These are phyloP conservation scores for Amphilophus citrinellus DNA, from an alignment of 2,113 vertebrate species.

Conservation along the genomic window DNA sequence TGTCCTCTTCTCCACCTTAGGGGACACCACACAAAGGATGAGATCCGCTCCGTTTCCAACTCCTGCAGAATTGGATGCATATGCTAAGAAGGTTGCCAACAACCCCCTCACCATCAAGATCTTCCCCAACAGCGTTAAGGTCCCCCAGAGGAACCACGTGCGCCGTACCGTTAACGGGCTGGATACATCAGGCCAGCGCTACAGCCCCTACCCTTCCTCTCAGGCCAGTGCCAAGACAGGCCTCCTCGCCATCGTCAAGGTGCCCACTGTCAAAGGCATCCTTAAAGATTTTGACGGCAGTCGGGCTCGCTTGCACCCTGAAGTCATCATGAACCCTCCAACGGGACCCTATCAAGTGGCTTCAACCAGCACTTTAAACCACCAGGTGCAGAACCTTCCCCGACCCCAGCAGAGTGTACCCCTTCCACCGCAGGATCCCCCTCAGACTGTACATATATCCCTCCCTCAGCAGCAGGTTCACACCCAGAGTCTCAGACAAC, in stretches of 20 bases:
- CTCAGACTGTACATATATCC: slow-evolving; percentile 78
- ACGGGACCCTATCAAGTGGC: slow-evolving; percentile 86
- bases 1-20: slow-evolving; percentile 81
- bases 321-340: slow-evolving; percentile 93
- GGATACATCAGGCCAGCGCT: slow-evolving; percentile 96
- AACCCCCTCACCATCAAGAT: slow-evolving; percentile 99
- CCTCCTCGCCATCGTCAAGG: slow-evolving; percentile 95
- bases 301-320: slow-evolving; percentile 90
- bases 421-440: slow-evolving; percentile 78
- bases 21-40: slow-evolving; percentile 99
- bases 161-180: slow-evolving; percentile 98
- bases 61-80: slow-evolving; percentile 99
- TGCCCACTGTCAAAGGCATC: slow-evolving; percentile 90
- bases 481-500: slow-evolving; percentile 79
- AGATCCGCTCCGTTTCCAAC: slow-evolving; percentile 99
- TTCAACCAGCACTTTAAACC: slow-evolving; percentile 98
- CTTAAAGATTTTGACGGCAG: slow-evolving; percentile 97
- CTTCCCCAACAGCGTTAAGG: slow-evolving; percentile 99
- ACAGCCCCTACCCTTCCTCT: slow-evolving; percentile 96
- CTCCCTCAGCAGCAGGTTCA: slow-evolving; percentile 75
- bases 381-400: slow-evolving; percentile 86
- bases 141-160: slow-evolving; percentile 98
- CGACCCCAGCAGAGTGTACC: slow-evolving; percentile 76
- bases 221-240: slow-evolving; percentile 93
- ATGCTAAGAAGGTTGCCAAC: slow-evolving; percentile 99